Conservation (phyloP, 2,888 invertebrate species). For the Hyalella azteca region DNA sequence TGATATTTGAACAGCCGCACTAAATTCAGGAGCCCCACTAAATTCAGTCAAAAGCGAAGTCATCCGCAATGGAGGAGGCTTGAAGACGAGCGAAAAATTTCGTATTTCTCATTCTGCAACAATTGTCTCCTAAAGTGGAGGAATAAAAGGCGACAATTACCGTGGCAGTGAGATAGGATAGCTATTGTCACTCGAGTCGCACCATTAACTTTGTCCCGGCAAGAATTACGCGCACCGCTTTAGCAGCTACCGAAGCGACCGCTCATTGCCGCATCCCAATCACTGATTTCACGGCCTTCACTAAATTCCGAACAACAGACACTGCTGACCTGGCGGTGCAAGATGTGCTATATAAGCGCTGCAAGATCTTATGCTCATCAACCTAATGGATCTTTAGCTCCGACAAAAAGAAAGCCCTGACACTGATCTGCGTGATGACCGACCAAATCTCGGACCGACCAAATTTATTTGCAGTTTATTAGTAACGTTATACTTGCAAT, state of each 20-base stretch:
- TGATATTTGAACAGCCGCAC: no score
- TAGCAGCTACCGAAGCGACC: not conserved
- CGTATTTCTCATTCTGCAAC: slow-evolving; percentile 21
- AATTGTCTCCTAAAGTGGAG: slow-evolving; percentile 24
- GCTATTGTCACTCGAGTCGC: not conserved
- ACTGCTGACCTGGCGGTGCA: not conserved
- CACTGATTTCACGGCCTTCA: slow-evolving; percentile 26
- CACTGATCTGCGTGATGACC: not conserved
- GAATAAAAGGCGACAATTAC: slow-evolving; percentile 34
- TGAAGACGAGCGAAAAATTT: slow-evolving; percentile 12
- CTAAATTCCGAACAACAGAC: not conserved
- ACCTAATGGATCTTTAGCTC: not conserved
- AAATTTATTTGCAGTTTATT: no score
- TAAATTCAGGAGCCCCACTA: no score
- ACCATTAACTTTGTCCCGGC: slow-evolving; percentile 1
- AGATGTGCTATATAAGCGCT: not conserved
- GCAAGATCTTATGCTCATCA: slow-evolving; percentile 5
- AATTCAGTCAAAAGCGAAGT: no score
- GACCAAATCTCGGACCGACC: no score
- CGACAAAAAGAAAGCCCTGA: not conserved
- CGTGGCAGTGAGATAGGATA: slow-evolving; percentile 19
- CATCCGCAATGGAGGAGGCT: not conserved
- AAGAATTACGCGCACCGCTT: no score
- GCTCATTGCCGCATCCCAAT: slow-evolving; percentile 11
- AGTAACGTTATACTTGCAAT: no score